phyloP scores from a whole-genome alignment of 64 coral and sea anemone genomes.

The Stichodactyla helianthus region DNA sequence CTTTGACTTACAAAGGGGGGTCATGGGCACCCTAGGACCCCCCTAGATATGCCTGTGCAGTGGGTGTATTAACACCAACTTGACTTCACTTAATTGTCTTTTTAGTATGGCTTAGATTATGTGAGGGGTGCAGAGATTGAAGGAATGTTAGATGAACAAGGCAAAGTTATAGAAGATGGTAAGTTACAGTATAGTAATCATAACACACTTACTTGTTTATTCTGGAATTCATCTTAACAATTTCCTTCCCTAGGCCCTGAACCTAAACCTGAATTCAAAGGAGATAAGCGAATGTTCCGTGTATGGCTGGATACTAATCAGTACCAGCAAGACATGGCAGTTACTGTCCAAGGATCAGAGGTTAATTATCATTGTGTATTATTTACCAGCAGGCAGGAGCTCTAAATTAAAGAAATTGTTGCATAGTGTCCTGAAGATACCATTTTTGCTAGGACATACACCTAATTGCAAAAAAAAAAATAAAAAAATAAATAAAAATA shows the following conservation, averaged over 20 bases:
- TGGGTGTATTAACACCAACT: too few relatives aligned
- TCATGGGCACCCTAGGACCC: too few relatives aligned
- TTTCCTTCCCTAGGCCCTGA: slow-evolving; percentile 50
- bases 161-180: slow-evolving; percentile 98
- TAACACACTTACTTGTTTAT: not conserved
- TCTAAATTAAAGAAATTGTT: too few relatives aligned
- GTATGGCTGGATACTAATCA: slow-evolving; percentile 88
- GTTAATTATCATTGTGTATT: not conserved
- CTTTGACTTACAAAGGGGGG: too few relatives aligned
- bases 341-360: slow-evolving; percentile 76
- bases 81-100: not conserved
- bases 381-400: too few relatives aligned
- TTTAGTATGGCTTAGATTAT: slow-evolving; percentile 90
- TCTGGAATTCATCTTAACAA: not conserved
- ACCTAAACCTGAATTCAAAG: slow-evolving; percentile 82
- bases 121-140: slow-evolving; percentile 94
- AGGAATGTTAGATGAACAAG: slow-evolving; percentile 97
- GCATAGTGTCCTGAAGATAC: too few relatives aligned
- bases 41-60: too few relatives aligned
- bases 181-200: not conserved
- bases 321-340: slow-evolving; percentile 85
- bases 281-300: slow-evolving; percentile 67
- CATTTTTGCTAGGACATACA: too few relatives aligned
- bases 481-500: too few relatives aligned
- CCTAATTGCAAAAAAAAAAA: too few relatives aligned